Conservation (phyloP, 1,140 invertebrate species). For the Campoletis sonorensis region DNA sequence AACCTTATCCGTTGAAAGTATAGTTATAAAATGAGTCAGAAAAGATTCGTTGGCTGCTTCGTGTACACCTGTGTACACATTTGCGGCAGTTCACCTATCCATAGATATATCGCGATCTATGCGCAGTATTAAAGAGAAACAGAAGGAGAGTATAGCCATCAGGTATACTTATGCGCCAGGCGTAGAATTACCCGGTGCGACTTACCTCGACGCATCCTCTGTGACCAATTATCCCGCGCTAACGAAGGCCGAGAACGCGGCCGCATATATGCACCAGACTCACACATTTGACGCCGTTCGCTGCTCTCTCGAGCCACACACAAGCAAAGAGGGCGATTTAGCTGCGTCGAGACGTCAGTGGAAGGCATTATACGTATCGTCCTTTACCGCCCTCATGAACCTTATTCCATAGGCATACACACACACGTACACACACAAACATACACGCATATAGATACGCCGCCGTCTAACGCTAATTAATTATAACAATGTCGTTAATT, state of each 20-base stretch:
- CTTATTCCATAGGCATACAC: conserved; percentile 49
- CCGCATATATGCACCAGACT: conserved; percentile 50
- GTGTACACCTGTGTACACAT: conserved; percentile 58
- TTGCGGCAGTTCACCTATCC: conserved; percentile 6
- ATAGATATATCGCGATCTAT: conserved; percentile 2
- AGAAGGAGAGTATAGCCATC: conserved; percentile 36
- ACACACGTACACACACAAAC: too few species aligned
- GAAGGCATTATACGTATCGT: not conserved
- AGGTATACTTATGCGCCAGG: conserved; percentile 63
- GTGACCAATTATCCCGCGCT: conserved; percentile 75
- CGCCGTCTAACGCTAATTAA: conserved; percentile 68
- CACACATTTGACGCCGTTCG: conserved; percentile 8
- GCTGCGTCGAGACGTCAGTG: not conserved
- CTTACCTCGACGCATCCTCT: conserved; percentile 74
- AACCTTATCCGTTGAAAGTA: not conserved
- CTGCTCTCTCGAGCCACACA: conserved; percentile 21
- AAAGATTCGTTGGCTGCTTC: conserved; percentile 2
- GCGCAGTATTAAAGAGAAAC: conserved; percentile 37
- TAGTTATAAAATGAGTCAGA: not conserved
- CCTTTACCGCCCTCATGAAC: conserved; percentile 49
- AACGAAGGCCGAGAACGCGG: conserved; percentile 68
- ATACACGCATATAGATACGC: too few species aligned
- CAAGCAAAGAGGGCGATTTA: conserved; percentile 32
- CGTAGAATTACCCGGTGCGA: conserved; percentile 72
- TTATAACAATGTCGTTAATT: conserved; percentile 77